Conservation (phyloP, 2,113 vertebrate genomes). For the Myrmecobius fasciatus region DNA sequence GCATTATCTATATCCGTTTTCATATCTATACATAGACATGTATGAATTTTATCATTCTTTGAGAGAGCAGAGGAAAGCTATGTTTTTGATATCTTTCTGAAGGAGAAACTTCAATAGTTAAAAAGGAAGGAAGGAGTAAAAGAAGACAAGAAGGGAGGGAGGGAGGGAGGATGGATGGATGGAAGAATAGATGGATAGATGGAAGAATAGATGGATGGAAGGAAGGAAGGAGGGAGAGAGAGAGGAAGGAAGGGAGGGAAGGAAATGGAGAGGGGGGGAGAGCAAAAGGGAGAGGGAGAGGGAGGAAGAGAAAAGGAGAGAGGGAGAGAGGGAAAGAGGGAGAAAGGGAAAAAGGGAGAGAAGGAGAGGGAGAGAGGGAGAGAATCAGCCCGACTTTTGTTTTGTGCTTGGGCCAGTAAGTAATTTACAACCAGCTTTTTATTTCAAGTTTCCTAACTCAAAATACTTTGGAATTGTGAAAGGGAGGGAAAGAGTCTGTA, state of each 20-base stretch:
- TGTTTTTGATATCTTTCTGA: not conserved
- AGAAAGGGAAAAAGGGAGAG: no score
- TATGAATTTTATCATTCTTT: not conserved
- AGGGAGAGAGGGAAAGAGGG: no score
- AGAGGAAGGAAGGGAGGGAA: fast-evolving
- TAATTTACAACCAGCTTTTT: not conserved
- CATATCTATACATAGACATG: not conserved
- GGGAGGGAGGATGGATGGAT: no score
- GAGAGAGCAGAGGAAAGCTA: not conserved
- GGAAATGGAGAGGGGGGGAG: not conserved
- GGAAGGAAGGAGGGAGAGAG: no score
- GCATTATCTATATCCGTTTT: not conserved
- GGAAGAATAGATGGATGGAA: no score
- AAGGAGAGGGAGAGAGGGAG: no score
- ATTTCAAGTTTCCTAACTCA: not conserved
- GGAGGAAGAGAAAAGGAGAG: fast-evolving
- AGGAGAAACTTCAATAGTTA: not conserved
- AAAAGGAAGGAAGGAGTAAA: no score
- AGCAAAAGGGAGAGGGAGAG: no score
- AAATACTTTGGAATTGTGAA: not conserved
- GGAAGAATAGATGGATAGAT: no score
- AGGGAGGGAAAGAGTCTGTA: not conserved
- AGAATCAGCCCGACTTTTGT: not conserved
- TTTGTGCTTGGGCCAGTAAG: not conserved
- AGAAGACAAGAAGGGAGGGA: no score